Evolutionary conservation across 2,797 vertebrate species (phyloP).

Genomic region (Odontamblyopus rebecca): DNA sequence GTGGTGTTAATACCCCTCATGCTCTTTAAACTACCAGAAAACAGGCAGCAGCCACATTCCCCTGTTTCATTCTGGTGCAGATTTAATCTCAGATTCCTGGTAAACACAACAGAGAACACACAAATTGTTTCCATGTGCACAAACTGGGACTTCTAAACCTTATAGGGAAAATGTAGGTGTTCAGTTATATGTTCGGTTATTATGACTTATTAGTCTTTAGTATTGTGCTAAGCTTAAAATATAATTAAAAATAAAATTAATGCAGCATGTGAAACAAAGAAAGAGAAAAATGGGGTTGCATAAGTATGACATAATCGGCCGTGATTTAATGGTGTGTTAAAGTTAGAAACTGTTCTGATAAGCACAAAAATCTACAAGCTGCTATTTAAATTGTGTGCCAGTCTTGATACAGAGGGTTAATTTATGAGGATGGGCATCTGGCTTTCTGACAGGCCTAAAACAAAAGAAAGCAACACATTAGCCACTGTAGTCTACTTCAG

Average conservation of each 20-base stretch:
- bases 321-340: too few species aligned
- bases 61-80: constrained; percentile 45
- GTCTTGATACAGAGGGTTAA: not conserved
- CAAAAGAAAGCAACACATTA: not conserved
- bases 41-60: constrained; percentile 44
- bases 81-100: constrained; percentile 59
- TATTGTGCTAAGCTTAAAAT: not conserved
- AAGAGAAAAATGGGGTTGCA: too few species aligned
- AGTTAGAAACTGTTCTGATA: too few species aligned
- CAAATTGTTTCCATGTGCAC: constrained; percentile 68
- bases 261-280: too few species aligned
- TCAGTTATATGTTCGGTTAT: not conserved
- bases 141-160: constrained; percentile 1
- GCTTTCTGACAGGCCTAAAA: not conserved
- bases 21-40: constrained; percentile 56
- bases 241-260: not conserved
- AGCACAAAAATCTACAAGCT: too few species aligned
- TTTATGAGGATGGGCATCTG: not conserved
- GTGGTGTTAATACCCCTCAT: constrained; percentile 54
- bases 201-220: not conserved
- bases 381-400: too few species aligned
- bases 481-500: not conserved
- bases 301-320: too few species aligned
- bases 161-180: constrained; percentile 2
- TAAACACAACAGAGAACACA: constrained; percentile 33